Conservation (phyloP, 2,113 vertebrate genomes). For the Cyanocitta stelleri region DNA sequence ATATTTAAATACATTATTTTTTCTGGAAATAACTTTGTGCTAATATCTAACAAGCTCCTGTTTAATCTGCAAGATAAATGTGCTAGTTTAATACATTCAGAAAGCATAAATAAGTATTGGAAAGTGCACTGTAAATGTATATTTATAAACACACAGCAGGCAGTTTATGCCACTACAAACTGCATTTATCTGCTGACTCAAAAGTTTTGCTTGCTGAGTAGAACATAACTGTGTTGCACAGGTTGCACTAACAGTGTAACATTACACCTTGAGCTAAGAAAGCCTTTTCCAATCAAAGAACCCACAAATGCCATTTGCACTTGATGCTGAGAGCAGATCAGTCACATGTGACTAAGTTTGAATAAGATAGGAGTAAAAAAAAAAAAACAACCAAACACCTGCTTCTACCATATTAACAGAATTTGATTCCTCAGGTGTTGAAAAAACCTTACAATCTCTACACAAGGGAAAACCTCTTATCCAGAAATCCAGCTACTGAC, state of each 20-base stretch:
- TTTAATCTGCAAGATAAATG: conserved; percentile 23
- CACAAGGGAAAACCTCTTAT: neutral
- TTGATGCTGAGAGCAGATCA: neutral
- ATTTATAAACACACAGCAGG: neutral
- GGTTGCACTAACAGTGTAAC: neutral
- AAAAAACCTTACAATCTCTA: neutral
- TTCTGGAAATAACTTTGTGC: conserved; percentile 16
- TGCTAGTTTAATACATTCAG: neutral
- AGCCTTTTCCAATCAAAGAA: neutral
- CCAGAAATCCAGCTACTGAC: neutral
- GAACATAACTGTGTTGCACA: neutral
- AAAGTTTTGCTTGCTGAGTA: neutral
- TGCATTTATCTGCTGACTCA: neutral
- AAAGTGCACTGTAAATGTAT: neutral
- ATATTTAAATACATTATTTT: conserved; percentile 16
- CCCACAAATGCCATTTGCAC: neutral
- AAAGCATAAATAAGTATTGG: neutral
- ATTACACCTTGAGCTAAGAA: neutral
- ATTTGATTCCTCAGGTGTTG: neutral
- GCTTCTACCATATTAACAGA: neutral
- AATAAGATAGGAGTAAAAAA: neutral
- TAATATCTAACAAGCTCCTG: neutral
- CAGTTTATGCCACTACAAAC: neutral
- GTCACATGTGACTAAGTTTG: neutral
- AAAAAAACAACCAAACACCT: neutral